Evolutionary conservation across 1,140 invertebrate genomes (phyloP).

Genomic region (Orius insidiosus): DNA sequence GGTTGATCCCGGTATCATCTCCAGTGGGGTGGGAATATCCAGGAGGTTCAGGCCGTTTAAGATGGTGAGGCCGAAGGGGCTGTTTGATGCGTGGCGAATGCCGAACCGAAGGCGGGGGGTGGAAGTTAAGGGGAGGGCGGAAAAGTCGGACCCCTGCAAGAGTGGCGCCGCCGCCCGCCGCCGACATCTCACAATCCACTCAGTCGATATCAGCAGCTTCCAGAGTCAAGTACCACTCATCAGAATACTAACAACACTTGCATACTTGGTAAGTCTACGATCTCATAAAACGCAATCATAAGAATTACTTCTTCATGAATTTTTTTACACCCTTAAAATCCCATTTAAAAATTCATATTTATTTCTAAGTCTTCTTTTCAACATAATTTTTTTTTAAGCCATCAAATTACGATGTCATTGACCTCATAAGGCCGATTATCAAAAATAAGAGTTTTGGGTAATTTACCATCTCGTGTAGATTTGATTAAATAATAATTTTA

Average conservation of each 20-base stretch:
- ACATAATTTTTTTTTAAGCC: no score
- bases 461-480: no score
- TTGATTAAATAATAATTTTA: no score
- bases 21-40: no score
- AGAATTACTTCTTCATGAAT: slow-evolving; percentile 11
- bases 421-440: no score
- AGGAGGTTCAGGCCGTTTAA: background rate
- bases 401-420: no score
- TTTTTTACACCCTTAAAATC: background rate
- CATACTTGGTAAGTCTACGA: slow-evolving; percentile 14
- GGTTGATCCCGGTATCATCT: no score
- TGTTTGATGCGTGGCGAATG: background rate
- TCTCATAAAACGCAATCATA: slow-evolving; percentile 19
- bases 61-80: background rate
- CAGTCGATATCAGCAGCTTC: slow-evolving; percentile 11
- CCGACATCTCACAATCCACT: no score
- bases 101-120: background rate
- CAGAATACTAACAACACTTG: slow-evolving; percentile 8
- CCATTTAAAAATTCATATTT: no score
- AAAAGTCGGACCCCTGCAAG: background rate
- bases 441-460: no score
- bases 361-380: no score
- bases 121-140: background rate
- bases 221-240: slow-evolving; percentile 1
- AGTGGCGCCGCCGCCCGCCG: no score